These are phyloP conservation scores for Neodiprion fabricii DNA, from an alignment of 1,140 invertebrate species.

Conservation along the genomic window DNA sequence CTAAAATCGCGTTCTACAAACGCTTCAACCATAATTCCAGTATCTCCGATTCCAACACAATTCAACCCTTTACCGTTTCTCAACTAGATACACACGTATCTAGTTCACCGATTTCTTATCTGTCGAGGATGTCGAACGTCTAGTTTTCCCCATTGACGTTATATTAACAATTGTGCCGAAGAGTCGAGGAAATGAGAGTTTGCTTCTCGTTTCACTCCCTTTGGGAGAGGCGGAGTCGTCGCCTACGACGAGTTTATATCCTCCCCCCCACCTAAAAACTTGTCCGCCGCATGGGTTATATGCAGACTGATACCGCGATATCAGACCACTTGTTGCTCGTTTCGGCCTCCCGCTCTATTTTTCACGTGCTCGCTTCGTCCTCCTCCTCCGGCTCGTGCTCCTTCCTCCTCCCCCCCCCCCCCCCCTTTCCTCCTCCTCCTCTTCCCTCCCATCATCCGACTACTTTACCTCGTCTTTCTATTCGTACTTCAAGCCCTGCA, in stretches of 20 bases:
- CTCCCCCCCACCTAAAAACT: constrained; percentile 33
- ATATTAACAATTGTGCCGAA: no score
- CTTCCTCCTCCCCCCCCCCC: not conserved
- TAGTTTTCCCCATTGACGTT: no score
- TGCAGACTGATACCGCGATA: constrained; percentile 57
- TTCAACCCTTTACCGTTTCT: no score
- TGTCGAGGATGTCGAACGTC: no score
- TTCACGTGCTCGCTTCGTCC: constrained; percentile 38
- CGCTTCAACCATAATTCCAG: no score
- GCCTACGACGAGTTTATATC: constrained; percentile 29
- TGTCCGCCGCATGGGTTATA: constrained; percentile 4
- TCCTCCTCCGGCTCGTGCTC: not conserved
- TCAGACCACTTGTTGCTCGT: constrained; percentile 61
- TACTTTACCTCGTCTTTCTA: not conserved
- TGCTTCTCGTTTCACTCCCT: constrained; percentile 32
- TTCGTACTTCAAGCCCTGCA: not conserved
- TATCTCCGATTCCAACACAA: no score
- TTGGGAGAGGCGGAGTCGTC: constrained; percentile 43
- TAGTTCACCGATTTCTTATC: no score
- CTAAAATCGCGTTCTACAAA: no score
- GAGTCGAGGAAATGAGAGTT: no score
- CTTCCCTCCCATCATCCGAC: not conserved
- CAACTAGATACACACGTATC: no score
- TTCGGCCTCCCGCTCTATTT: constrained; percentile 28
- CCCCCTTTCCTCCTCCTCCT: not conserved